These are phyloP conservation scores for Odocoileus virginianus DNA, from an alignment of 2,113 vertebrate species.

Conservation along the genomic window DNA sequence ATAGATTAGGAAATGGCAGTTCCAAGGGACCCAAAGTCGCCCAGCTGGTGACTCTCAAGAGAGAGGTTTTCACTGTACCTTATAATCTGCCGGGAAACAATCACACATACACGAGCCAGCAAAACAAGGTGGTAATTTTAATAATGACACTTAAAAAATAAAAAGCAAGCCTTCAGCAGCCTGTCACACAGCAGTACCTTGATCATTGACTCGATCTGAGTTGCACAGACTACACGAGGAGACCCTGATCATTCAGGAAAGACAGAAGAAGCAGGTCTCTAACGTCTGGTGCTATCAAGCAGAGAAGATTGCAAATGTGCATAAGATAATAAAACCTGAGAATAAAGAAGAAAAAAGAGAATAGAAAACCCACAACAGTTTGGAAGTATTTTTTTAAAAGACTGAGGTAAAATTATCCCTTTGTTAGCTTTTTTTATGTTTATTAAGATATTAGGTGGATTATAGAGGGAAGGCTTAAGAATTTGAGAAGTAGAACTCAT, in stretches of 20 bases:
- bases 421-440: not conserved
- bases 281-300: not conserved
- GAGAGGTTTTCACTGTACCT: not conserved
- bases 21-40: not conserved
- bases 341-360: not conserved
- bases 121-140: not conserved
- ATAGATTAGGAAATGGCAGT: not conserved
- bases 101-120: not conserved
- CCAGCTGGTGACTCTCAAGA: not conserved
- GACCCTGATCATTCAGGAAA: no score
- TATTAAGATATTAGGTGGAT: not conserved
- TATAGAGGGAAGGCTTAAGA: no score
- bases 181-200: not conserved
- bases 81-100: not conserved
- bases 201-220: not conserved
- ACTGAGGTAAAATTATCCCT: not conserved
- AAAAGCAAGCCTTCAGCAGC: not conserved
- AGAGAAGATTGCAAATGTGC: not conserved
- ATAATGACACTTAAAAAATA: not conserved
- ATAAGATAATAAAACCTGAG: not conserved
- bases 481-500: not conserved
- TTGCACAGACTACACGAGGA: rapidly evolving
- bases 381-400: not conserved
- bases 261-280: not conserved
- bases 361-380: not conserved